A percentile compares a stretch with the other conserved stretches of the same genome.
Conservation (phyloP, 2,888 invertebrate species). For the Incurvaria masculella region DNA sequence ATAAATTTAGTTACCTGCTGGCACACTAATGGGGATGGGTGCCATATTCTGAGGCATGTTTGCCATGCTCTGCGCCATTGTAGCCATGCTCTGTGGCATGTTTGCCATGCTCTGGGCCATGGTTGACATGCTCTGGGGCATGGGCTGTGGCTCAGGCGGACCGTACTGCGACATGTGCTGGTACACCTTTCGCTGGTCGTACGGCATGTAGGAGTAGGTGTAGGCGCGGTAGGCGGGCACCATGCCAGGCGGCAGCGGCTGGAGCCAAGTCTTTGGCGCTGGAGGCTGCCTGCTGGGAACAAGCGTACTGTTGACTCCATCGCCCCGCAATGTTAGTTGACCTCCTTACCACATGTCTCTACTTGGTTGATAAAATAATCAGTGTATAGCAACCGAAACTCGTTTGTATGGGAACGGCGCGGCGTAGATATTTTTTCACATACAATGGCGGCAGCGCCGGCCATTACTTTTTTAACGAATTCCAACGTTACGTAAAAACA, state of each 20-base stretch:
- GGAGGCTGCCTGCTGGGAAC: slow-evolving; percentile 34
- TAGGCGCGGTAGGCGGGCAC: slow-evolving; percentile 37
- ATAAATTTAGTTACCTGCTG: no score
- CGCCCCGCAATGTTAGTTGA: background rate
- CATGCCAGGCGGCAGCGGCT: slow-evolving; percentile 32
- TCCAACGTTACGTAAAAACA: no score
- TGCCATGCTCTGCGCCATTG: no score
- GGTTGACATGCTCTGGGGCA: slow-evolving; percentile 28
- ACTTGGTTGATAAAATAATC: background rate
- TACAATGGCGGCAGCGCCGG: no score
- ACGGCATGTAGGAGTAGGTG: slow-evolving; percentile 44
- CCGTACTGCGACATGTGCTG: slow-evolving; percentile 31
- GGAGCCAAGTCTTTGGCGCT: slow-evolving; percentile 40
- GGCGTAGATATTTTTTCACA: background rate
- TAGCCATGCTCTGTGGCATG: slow-evolving; percentile 59
- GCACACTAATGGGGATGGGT: slow-evolving; percentile 58
- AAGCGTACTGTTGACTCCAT: background rate
- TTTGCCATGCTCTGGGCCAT: slow-evolving; percentile 48
- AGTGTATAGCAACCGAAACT: background rate
- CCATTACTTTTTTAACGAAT: slow-evolving; percentile 5
- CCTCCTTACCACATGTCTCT: no score
- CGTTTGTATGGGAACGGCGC: no score
- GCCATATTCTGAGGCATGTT: slow-evolving; percentile 44
- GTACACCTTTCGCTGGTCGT: slow-evolving; percentile 43
- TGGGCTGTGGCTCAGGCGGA: no score